These are phyloP conservation scores for Aleiodes leptofemur DNA, from an alignment of 2,888 invertebrate genomes.

Conservation along the genomic window DNA sequence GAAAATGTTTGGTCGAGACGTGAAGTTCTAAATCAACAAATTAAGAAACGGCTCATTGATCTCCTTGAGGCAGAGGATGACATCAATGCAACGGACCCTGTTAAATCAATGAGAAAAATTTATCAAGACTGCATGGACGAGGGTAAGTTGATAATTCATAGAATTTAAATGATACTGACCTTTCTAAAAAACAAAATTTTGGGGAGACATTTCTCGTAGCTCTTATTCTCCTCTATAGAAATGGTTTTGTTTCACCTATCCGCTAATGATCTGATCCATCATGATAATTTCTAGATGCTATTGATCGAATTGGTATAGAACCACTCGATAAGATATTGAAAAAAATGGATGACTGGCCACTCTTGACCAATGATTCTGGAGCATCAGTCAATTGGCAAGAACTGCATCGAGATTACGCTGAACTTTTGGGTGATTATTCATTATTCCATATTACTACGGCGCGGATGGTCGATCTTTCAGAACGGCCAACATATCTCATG, in stretches of 20 bases:
- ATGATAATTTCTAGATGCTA: slow-evolving; percentile 26
- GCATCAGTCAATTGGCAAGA: slow-evolving; percentile 54
- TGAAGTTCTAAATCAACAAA: background rate
- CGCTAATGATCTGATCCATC: no score
- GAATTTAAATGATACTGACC: no score
- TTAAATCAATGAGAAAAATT: slow-evolving; percentile 11
- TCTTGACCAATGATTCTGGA: slow-evolving; percentile 53
- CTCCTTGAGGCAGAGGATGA: slow-evolving; percentile 1
- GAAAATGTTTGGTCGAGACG: background rate
- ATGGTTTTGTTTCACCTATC: no score
- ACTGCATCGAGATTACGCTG: slow-evolving; percentile 56
- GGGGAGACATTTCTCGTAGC: no score
- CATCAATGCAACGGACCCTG: background rate
- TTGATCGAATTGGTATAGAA: slow-evolving; percentile 47
- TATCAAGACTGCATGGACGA: slow-evolving; percentile 11
- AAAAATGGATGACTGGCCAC: slow-evolving; percentile 57
- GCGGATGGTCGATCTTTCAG: background rate
- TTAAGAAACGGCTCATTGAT: background rate
- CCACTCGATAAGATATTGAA: slow-evolving; percentile 51
- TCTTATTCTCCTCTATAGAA: no score
- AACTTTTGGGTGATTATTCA: slow-evolving; percentile 28
- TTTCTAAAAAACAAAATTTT: no score
- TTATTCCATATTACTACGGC: slow-evolving; percentile 7
- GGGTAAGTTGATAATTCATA: background rate
- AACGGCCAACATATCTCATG: background rate